phyloP scores from a whole-genome alignment of 2,797 vertebrate species.

The Aphelocoma californica region DNA sequence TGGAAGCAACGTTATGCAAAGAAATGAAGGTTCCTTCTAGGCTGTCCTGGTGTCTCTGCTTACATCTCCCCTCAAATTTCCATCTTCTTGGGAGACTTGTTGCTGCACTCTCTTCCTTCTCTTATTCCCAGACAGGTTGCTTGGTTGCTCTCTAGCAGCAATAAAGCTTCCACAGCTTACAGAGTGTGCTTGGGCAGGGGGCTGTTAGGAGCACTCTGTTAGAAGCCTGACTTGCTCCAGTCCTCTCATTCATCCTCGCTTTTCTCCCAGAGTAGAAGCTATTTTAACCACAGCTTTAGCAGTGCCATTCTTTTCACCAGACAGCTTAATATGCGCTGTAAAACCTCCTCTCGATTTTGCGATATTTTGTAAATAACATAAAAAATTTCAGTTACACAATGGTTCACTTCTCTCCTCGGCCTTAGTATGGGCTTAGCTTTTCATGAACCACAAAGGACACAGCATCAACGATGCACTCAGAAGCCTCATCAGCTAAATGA shows the following conservation, averaged over 20 bases:
- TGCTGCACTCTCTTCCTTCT: background rate
- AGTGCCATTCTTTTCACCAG: background rate
- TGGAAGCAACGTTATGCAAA: background rate
- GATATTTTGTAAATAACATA: conserved; percentile 15
- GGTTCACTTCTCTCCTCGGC: background rate
- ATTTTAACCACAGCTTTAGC: background rate
- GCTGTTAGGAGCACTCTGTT: background rate
- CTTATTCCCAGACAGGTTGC: background rate
- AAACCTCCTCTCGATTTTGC: background rate
- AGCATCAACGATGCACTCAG: background rate
- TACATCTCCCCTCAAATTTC: background rate
- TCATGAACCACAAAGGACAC: background rate
- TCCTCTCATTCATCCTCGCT: background rate
- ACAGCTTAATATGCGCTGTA: background rate
- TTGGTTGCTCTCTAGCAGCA: background rate
- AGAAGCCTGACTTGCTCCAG: background rate
- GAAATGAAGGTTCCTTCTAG: background rate
- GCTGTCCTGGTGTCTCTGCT: background rate
- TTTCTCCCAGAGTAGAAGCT: background rate
- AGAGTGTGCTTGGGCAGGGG: background rate
- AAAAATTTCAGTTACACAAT: background rate
- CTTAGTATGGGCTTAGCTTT: background rate
- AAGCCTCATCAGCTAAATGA: background rate
- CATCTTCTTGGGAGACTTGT: background rate
- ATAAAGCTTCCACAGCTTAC: background rate